These are phyloP conservation scores for Lepidurus couesii DNA, from an alignment of 1,140 invertebrate species.

Conservation along the genomic window DNA sequence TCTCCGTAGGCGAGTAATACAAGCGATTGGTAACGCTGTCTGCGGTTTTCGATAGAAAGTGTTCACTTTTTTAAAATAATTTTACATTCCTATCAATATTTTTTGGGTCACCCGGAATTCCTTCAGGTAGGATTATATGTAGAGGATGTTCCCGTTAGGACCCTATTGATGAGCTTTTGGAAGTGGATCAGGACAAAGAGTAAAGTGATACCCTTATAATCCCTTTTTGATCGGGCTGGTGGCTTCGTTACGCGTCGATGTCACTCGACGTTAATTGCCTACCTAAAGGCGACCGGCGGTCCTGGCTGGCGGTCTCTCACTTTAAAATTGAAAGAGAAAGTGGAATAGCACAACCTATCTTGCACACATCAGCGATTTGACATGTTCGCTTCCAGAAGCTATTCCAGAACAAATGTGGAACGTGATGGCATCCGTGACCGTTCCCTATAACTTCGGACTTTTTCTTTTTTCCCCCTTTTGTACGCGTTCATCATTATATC, in stretches of 20 bases:
- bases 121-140: no score
- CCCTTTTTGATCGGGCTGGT: no score
- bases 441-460: background rate
- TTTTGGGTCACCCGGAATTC: no score
- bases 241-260: background rate
- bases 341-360: background rate
- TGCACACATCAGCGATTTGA: conserved; percentile 8
- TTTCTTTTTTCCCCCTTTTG: background rate
- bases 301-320: background rate
- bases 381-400: conserved; percentile 7
- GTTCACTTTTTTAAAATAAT: background rate
- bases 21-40: conserved; percentile 14
- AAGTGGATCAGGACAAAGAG: no score
- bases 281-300: background rate
- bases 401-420: background rate
- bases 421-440: background rate
- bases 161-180: no score
- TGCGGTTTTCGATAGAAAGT: conserved; percentile 11
- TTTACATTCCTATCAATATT: no score
- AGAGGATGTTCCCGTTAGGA: no score
- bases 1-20: conserved; percentile 18
- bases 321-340: background rate
- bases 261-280: background rate
- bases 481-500: background rate
- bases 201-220: no score